These are phyloP conservation scores for Choristoneura fumiferana DNA, from an alignment of 1,140 invertebrate genomes.

Conservation along the genomic window DNA sequence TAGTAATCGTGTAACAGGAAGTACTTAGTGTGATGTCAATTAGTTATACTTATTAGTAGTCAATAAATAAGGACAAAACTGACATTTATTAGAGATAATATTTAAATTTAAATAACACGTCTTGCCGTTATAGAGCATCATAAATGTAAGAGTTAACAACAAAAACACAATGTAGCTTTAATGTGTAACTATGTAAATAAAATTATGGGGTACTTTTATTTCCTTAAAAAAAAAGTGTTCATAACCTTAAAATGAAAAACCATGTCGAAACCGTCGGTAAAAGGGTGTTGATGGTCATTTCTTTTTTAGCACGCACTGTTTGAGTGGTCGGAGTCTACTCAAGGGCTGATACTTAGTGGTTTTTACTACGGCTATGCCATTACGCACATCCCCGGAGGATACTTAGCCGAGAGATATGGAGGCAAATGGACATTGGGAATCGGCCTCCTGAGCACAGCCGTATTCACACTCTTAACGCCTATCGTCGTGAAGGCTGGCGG, in stretches of 20 bases:
- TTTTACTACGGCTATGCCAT: conserved; percentile 83
- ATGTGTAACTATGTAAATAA: conserved; percentile 19
- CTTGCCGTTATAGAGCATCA: too few relatives aligned
- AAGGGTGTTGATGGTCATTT: conserved; percentile 18
- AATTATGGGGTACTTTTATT: too few relatives aligned
- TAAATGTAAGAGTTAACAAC: neutral
- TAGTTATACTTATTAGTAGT: too few relatives aligned
- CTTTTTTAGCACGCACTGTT: conserved; percentile 69
- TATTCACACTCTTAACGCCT: conserved; percentile 80
- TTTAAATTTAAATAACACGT: too few relatives aligned
- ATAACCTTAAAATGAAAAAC: too few relatives aligned
- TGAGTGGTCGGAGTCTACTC: conserved; percentile 80
- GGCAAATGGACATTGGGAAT: conserved; percentile 81
- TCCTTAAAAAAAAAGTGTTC: neutral
- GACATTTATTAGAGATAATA: too few relatives aligned
- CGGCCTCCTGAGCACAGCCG: conserved; percentile 81
- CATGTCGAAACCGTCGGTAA: too few relatives aligned
- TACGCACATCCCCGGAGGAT: conserved; percentile 81
- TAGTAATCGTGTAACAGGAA: too few relatives aligned
- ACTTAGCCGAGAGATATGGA: conserved; percentile 80
- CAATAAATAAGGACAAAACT: too few relatives aligned
- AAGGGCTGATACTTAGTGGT: conserved; percentile 79
- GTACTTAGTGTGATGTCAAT: too few relatives aligned
- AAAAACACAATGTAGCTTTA: neutral
- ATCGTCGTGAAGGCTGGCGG: conserved; percentile 72